Evolutionary conservation across 2,113 vertebrate genomes (phyloP), one percentile per base, ranked within the genome.

Genomic region (Stictonetta naevosa): DNA sequence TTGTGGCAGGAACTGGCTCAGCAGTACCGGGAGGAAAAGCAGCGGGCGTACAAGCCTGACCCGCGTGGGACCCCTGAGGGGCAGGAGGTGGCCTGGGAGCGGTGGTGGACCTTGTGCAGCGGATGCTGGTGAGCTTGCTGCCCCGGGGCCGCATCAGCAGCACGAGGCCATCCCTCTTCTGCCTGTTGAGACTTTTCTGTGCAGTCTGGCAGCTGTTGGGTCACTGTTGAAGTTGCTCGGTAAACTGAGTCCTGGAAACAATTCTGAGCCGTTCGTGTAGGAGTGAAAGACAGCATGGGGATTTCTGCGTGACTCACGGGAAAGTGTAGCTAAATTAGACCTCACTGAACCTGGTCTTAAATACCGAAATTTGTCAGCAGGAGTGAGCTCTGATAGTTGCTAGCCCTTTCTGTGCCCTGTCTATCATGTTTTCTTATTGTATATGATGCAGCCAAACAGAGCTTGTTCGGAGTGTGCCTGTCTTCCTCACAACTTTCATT

Each of bases 231-330:
- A 80, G 78, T 87, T 86, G 33, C 60, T 90, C 59, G 84, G 94
- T 92, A 80, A 96, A 92, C 72, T 88, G 93, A 91, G 78, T 77
- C 82, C 60, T 58, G 91, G 92, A 82, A 72, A 84, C 66, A 80
- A 64, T 74, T 88, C 55, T 46, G 67, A 86, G 68, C 82, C 68
- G 18, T 85, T 91, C 14, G 3, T 28, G 78, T 90, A 46, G 87
- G 78, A 93, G 84, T 80, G 81, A 80, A 90, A 80, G 83, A 94
- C 56, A 34, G 59, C 19, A 18, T 59, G 86, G 50, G 86, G 78
- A 79, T 87, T 92, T 92, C 52, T 86, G 26, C 38, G 1, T 2
- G 21, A 38, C 50, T 31, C 13, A 15, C 22, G 48, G 69, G 48
- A 21, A 29, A 52, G 28, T 2, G 44, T 77, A 46, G 46, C 59